Percentiles rank a stretch among this genome's conserved stretches.
Conservation (phyloP, 2,888 invertebrate species). For the Nesidiocoris tenuis region DNA sequence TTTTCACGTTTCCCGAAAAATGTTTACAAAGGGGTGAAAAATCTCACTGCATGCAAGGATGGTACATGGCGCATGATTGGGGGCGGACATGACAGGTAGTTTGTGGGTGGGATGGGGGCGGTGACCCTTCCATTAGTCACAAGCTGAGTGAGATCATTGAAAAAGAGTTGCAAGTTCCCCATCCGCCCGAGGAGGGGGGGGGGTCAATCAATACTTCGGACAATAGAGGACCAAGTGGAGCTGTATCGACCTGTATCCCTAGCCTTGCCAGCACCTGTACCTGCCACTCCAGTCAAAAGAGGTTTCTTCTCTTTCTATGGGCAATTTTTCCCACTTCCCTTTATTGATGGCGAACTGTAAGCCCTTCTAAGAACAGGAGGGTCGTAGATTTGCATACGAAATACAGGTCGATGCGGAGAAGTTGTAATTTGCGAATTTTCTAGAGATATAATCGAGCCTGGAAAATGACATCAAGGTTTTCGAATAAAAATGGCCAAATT, state of each 20-base stretch:
- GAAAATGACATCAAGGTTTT: no score
- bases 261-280: background rate
- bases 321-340: background rate
- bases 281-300: background rate
- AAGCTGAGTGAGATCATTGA: conserved; percentile 27
- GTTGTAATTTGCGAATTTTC: no score
- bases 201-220: conserved; percentile 31
- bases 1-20: no score
- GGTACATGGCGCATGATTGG: background rate
- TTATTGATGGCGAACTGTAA: background rate
- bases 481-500: no score
- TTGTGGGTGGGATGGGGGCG: background rate
- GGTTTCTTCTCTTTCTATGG: background rate
- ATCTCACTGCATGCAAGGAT: no score
- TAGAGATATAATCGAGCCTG: no score
- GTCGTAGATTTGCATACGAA: no score
- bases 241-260: conserved; percentile 29
- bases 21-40: no score
- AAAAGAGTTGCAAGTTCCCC: conserved; percentile 9
- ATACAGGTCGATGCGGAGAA: no score
- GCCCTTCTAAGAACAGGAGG: no score
- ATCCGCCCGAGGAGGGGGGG: background rate
- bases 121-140: conserved; percentile 28
- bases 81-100: background rate
- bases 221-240: conserved; percentile 40